Base-by-base conservation (phyloP, 1,140 invertebrate species). In the Heliothis subflexa region DNA sequence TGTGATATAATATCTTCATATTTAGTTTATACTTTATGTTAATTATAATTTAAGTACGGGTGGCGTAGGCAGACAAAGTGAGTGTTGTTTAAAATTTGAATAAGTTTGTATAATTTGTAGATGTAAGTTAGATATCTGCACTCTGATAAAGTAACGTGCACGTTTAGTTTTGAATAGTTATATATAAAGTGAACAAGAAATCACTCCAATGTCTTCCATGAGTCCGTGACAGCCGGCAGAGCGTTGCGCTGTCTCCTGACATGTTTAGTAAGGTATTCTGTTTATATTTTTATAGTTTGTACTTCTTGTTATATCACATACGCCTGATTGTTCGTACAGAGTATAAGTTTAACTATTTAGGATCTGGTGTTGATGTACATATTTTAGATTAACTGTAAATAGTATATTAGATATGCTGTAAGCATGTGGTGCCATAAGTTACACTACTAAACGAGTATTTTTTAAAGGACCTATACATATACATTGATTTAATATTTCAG, bases 371-470 rank as follows among this genome's bases (percentile, higher is more conserved):
- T 49, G 81, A 78, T 87, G 83, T 84, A 85, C 71, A 84, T 83
- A 83, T 74, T 78, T 50, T 81, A 81, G 76, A 54, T 5, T 73
- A 54, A 78, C 40, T 86, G 84, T 89, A 89, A 83, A 88, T 90
- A 77, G 5, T 77, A 77, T 54, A 77, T 9, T 25, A 82, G 84
- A 85, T 88, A 85, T 93, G 91, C 91, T 94, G 50, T 91, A 92
- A 93, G 93, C 92, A 93, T 93, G 87, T 89, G 89, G 93, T 94
- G 93, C 93, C 93, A 94, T 94, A 94, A 92, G 87, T 89, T 88
- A 92, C 87, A 89, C 88, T 90, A 88, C 88, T 90, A 87, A 85
- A 87, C 84, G 86, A 89, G 84, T 93, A 90, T 89, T 91, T 85
- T 54, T 47, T 86, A 89, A 88, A 85, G 82, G 49, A 45, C 49